These are phyloP conservation scores for Grantiella picta DNA, from an alignment of 2,113 vertebrate genomes.

Conservation along the genomic window DNA sequence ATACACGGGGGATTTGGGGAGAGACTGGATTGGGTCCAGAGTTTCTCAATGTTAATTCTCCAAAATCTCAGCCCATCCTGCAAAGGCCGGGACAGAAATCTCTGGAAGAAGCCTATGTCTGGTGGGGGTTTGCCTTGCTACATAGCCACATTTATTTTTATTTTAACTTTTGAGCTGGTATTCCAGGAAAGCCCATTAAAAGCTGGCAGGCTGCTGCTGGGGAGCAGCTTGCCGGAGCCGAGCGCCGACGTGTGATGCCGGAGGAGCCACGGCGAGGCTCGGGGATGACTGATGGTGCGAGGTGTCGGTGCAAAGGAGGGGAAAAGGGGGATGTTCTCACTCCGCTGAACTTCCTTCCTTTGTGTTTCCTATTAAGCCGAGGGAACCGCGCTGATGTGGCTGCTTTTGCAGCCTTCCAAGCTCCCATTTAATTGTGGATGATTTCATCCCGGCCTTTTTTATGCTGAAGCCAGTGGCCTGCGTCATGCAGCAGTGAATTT, in stretches of 20 bases:
- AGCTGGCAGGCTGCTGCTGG: background rate
- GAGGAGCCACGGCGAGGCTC: background rate
- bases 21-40: background rate
- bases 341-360: conserved; percentile 39
- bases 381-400: conserved; percentile 35
- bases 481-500: conserved; percentile 69
- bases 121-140: background rate
- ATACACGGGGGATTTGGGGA: fast-evolving
- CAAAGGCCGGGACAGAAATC: background rate
- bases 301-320: background rate
- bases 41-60: background rate
- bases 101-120: background rate
- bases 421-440: conserved; percentile 60
- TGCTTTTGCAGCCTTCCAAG: conserved; percentile 59
- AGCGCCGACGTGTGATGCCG: background rate
- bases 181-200: conserved; percentile 55
- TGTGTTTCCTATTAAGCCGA: conserved; percentile 51
- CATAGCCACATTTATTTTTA: background rate
- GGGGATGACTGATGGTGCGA: conserved; percentile 8
- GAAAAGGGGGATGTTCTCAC: conserved; percentile 44
- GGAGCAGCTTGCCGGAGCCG: background rate
- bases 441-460: conserved; percentile 70
- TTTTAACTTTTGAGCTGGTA: conserved; percentile 6
- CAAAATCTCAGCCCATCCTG: background rate
- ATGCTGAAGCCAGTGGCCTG: conserved; percentile 70